Evolutionary conservation across 2,113 vertebrate species (phyloP).

Genomic region (Gambusia affinis): DNA sequence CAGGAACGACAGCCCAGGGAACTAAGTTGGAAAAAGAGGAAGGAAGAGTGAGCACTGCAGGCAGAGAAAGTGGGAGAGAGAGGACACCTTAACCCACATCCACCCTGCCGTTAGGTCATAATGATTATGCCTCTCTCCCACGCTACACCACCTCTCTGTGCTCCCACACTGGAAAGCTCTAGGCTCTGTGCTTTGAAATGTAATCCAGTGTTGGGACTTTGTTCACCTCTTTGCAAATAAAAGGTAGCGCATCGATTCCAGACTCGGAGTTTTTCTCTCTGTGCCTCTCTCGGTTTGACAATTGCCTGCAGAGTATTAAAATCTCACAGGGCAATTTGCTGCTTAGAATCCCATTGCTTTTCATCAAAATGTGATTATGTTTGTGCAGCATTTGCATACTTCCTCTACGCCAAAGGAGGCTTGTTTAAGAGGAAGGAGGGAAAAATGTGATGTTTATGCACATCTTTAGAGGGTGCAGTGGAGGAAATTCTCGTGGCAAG

Average conservation of each 20-base stretch:
- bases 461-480: slow-evolving; percentile 62
- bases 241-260: slow-evolving; percentile 63
- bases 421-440: slow-evolving; percentile 20
- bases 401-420: slow-evolving; percentile 38
- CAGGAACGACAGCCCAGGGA: slow-evolving; percentile 73
- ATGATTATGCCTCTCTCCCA: slow-evolving; percentile 67
- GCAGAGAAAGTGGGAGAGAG: slow-evolving; percentile 32
- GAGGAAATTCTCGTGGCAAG: slow-evolving; percentile 70
- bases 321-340: slow-evolving; percentile 58
- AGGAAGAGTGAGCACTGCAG: slow-evolving; percentile 50
- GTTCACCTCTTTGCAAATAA: slow-evolving; percentile 58
- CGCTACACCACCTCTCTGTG: slow-evolving; percentile 53
- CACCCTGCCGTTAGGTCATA: slow-evolving; percentile 69
- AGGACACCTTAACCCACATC: slow-evolving; percentile 75
- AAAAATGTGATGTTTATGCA: slow-evolving; percentile 57
- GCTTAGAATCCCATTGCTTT: slow-evolving; percentile 58
- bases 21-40: slow-evolving; percentile 63
- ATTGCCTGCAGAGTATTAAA: slow-evolving; percentile 58
- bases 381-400: slow-evolving; percentile 62
- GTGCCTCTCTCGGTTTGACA: slow-evolving; percentile 50
- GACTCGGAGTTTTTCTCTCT: slow-evolving; percentile 38
- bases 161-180: slow-evolving; percentile 61
- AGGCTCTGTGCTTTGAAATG: slow-evolving; percentile 63
- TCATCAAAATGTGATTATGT: slow-evolving; percentile 65
- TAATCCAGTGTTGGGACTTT: slow-evolving; percentile 65